A percentile compares a stretch with the other conserved stretches of the same genome.
These are phyloP conservation scores for Rhingia rostrata DNA, from an alignment of 2,888 invertebrate species.

Conservation along the genomic window DNA sequence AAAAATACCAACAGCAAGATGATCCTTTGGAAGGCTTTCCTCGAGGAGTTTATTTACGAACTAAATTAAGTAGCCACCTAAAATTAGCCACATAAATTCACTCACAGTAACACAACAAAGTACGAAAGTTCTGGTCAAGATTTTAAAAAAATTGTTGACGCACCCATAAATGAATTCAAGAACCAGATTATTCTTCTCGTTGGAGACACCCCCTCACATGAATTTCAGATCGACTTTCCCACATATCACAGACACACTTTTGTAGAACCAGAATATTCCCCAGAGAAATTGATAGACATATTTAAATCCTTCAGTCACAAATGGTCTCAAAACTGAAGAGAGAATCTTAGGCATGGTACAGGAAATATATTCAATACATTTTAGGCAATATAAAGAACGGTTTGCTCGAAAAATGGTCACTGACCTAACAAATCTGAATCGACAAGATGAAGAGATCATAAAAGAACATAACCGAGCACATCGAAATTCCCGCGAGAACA, in stretches of 20 bases:
- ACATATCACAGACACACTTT: slow-evolving; percentile 30
- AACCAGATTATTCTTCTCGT: not conserved
- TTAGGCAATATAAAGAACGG: not conserved
- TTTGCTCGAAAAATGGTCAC: not conserved
- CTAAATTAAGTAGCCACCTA: slow-evolving; percentile 32
- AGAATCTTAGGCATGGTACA: not conserved
- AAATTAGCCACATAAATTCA: slow-evolving; percentile 13
- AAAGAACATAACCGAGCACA: slow-evolving; percentile 1
- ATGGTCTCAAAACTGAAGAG: slow-evolving; percentile 30
- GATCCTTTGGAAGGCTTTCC: slow-evolving; percentile 59
- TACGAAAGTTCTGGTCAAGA: slow-evolving; percentile 38
- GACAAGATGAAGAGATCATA: not conserved
- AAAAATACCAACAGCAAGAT: slow-evolving; percentile 46
- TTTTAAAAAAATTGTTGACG: slow-evolving; percentile 6
- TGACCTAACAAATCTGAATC: not conserved
- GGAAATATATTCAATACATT: not conserved
- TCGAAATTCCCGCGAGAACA: not conserved
- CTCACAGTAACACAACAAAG: slow-evolving; percentile 29
- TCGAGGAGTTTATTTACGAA: slow-evolving; percentile 66
- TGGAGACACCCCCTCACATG: not conserved
- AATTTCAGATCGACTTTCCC: not conserved
- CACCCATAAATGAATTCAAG: not conserved
- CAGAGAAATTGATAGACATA: slow-evolving; percentile 1
- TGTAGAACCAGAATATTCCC: slow-evolving; percentile 20
- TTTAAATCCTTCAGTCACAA: slow-evolving; percentile 34